Evolutionary conservation across 2,888 invertebrate genomes (phyloP), one percentile per base, ranked within the genome.

Genomic region (Heliconius aoede): DNA sequence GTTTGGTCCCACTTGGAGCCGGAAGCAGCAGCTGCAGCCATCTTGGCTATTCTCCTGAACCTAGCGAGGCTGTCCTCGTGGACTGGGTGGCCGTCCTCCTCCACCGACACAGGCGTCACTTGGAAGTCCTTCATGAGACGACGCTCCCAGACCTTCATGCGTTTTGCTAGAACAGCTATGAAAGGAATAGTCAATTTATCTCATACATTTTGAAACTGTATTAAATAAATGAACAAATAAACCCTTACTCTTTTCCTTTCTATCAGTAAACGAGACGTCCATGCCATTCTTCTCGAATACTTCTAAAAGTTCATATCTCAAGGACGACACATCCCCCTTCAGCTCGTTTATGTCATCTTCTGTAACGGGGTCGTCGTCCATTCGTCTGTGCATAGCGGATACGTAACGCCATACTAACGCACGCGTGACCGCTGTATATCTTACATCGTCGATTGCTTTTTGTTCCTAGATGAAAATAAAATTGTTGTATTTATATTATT

Each of bases 341-440:
- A 99, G 96, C 91, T 99, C 99, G 85, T 98, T 99, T 79, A 99
- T 96, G 84, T 98, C 91, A 83, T 99, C 99, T 88, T 99, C 99
- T 0, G 98, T 98, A 0, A 99, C 98, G 0, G 97, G 95, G 72
- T 97, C 97, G 83, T 97, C 97, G 82, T 98, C 98, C 86, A 96
- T 96, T 87, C 96, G 96, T 64, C 97, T 95, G 86, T 99, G 98
- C 95, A 97, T 97, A 21, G 97, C 96, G 13, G 98, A 97, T 13
- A 99, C 96, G 90, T 99, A 99, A 0, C 99, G 95, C 97, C 98
- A 99, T 36, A 99, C 97, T 26, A 99, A 90, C 1, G 98, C 97
- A 36, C 97, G 95, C 97, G 98, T 98, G 3, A 99, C 98, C 0
- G 96, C 96, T 3, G 96, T 95, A 86, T 98, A 97, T 67, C 96